Evolutionary conservation across 2,797 vertebrate species (phyloP), one percentile per base, ranked within the genome.

Genomic region (Geranospiza caerulescens): DNA sequence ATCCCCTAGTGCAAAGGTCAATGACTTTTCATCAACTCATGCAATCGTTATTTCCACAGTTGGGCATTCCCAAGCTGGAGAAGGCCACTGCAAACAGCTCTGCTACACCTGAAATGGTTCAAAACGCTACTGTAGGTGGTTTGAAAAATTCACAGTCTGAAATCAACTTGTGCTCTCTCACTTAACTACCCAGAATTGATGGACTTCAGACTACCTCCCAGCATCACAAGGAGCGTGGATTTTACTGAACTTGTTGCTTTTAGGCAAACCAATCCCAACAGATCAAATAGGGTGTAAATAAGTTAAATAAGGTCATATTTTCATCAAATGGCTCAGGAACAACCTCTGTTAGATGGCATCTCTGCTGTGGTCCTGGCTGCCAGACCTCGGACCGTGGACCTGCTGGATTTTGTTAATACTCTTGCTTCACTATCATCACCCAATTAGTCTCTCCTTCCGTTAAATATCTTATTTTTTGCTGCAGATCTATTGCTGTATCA

Each of bases 181-280:
- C 11, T 63, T 13, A 11, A 16, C 14, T 21, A 10, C 56, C 27
- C 34, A 7, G n/a, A 31, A 31, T 11, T 1, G 16, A 10, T 2
- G 22, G 56, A 3, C 34, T 33, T 40, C 29, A 15, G 56, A 2
- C 12, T 9, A 6, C 34, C 29, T 62, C 34, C n/a, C 25, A 3
- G 34, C 58, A 5, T 15, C 1, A 3, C 27, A 3, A 10, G 44
- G 20, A 6, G 3, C 4, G 2, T 11, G n/a, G 1, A 15, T 4
- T 31, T 27, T 12, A 13, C 47, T 5, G 6, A n/a, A 9, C 23
- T 12, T 27, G 14, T 13, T 8, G 31, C 23, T n/a, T 63, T 22
- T n/a, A 11, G 3, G 8, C 59, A 52, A n/a, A 50, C 29, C 8
- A 3, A 38, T 38, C n/a, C 44, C 14, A 59, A 25, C 15, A 6